Conservation (phyloP, 1,140 invertebrate genomes). For the Phthorimaea operculella region DNA sequence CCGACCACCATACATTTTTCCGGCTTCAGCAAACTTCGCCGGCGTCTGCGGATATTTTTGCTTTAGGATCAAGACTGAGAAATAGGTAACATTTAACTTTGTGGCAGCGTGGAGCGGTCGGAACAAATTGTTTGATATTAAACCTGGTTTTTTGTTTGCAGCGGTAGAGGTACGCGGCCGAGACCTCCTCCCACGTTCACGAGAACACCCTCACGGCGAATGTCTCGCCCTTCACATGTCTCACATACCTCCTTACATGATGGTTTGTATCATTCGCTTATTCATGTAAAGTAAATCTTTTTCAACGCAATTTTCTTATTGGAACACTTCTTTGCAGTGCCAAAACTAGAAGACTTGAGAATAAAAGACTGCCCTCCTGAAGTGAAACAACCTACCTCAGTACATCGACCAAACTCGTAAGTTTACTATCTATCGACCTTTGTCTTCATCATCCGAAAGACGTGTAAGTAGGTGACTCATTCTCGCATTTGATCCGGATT, state of each 20-base stretch:
- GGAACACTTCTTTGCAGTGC: constrained; percentile 52
- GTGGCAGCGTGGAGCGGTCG: background rate
- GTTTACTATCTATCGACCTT: constrained; percentile 26
- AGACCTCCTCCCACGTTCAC: constrained; percentile 83
- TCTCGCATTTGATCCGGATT: too few relatives aligned
- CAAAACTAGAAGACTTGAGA: constrained; percentile 69
- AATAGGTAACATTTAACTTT: constrained; percentile 31
- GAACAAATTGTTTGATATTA: background rate
- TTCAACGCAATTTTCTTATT: too few relatives aligned
- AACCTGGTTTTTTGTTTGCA: constrained; percentile 35
- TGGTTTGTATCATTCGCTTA: constrained; percentile 20
- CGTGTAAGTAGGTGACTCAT: too few relatives aligned
- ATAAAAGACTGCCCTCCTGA: constrained; percentile 69
- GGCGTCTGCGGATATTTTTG: constrained; percentile 76
- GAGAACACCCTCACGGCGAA: constrained; percentile 88
- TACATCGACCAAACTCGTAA: constrained; percentile 71
- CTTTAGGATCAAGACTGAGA: constrained; percentile 78
- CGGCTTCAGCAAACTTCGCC: constrained; percentile 84
- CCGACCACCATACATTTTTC: constrained; percentile 99
- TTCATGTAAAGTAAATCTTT: too few relatives aligned
- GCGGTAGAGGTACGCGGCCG: constrained; percentile 72
- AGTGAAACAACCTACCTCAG: constrained; percentile 71
- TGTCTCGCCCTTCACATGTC: constrained; percentile 80
- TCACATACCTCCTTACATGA: constrained; percentile 52
- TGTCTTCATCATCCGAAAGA: too few relatives aligned